Evolutionary conservation across 1,140 invertebrate species (phyloP), one percentile per base, ranked within the genome.

Genomic region (Plodia interpunctella): DNA sequence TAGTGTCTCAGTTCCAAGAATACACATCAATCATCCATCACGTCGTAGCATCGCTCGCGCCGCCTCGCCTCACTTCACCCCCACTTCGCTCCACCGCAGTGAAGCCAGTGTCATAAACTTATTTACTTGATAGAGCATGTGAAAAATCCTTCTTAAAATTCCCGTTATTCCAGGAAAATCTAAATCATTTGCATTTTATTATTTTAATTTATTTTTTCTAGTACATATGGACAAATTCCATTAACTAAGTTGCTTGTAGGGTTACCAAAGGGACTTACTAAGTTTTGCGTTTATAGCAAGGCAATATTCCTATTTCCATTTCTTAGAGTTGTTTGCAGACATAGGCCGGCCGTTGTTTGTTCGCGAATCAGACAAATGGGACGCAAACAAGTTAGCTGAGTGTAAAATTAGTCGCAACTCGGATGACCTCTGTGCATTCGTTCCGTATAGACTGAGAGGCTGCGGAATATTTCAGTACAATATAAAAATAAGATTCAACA

Each of bases 291-390:
- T 3, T 25, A 25, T 25, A 3, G 21, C 6, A 25, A 6, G 21
- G 21, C 6, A 6, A 25, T 25, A 25, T 44, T 44, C 6, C 38
- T 44, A 44, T 17, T 44, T 44, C 38, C n/a, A 44, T 15, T 15
- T 44, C n/a, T 44, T 44, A 44, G 13, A 17, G 38, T 44, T 17
- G n/a, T 17, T 44, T 17, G 38, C 13, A 15, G 15, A 35, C 32
- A 35, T 44, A 44, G 38, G 38, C 38, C 38, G 30, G 30, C 10
- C 30, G 13, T 44, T 44, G 38, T 44, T 44, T 44, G 38, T 44
- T 15, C 38, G 38, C 9, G n/a, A 44, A 44, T 44, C 10, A 44
- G 38, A n/a, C 38, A 44, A 44, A 44, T 44, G 38, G 15, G 15
- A 15, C 38, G 38, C 3, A 15, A 44, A 44, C 38, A 44, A 15